Base-by-base conservation (phyloP, 2,888 invertebrate species). In the Creontiades dilutus region DNA sequence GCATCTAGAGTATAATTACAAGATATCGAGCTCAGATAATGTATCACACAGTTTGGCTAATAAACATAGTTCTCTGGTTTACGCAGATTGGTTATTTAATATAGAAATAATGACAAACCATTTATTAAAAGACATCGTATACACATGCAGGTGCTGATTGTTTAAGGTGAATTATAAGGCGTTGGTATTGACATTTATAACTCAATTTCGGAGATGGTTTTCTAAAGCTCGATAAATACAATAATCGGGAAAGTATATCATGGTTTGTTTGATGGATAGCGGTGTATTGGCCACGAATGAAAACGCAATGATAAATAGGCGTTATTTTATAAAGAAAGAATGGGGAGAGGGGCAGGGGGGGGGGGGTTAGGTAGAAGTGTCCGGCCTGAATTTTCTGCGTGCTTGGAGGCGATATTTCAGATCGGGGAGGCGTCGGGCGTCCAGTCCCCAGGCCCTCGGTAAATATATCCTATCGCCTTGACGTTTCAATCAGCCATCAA, bases 401-500 rank as follows among this genome's bases (percentile, higher is more conserved):
- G 89, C 75, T 89, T 89, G 80, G 61, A 61, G 37, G 81, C 89
- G 27, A 82, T 89, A 89, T 81, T 81, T 89, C 52, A 89, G 89
- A 14, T 23, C 52, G 78, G 48, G 76, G 19, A 52, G 88, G 55
- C 57, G 52, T 52, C 46, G 28, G 88, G 55, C 57, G 52, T 52
- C 46, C 28, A 27, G 88, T 78, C 19, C 47, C 16, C 14, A 27
- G 89, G 88, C 52, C 19, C 47, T 14, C 14, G 27, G 89, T 89
- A 89, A 89, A 89, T 89, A 89, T 82, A 80, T 81, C 82, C 81
- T 82, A 80, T 57, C 55, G 89, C 89, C 57, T 75, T 89, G 89
- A 89, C 89, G 89, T 89, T 89, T 89, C 89, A 89, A 89, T 89
- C 89, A 89, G 82, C 89, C 52, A 82, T 89, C 89, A 82, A 89